These are phyloP conservation scores for Magallana ariakensis DNA, from an alignment of 1,140 invertebrate genomes.

Conservation along the genomic window DNA sequence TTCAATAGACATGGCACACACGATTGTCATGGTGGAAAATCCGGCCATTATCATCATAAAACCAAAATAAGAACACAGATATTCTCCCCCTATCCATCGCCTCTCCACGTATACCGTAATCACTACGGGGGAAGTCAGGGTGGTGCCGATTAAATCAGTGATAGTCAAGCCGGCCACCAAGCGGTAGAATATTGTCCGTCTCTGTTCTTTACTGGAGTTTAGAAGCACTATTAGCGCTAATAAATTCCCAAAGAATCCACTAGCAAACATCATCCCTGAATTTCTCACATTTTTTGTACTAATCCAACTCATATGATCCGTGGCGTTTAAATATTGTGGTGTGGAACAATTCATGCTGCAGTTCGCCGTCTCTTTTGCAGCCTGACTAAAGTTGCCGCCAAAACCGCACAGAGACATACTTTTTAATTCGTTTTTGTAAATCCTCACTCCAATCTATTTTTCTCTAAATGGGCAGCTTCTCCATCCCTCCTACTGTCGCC, in stretches of 20 bases:
- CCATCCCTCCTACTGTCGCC: slow-evolving; percentile 9
- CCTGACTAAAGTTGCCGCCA: neutral
- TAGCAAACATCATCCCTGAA: slow-evolving; percentile 70
- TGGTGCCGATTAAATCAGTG: slow-evolving; percentile 72
- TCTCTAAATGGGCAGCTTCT: neutral
- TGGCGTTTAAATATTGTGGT: neutral
- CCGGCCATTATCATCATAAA: slow-evolving; percentile 79
- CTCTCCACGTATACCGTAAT: slow-evolving; percentile 71
- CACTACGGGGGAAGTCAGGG: slow-evolving; percentile 71
- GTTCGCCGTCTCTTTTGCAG: neutral
- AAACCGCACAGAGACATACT: neutral
- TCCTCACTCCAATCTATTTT: neutral
- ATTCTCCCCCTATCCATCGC: slow-evolving; percentile 66
- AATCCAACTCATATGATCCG: neutral
- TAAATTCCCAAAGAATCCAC: slow-evolving; percentile 72
- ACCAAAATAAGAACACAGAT: slow-evolving; percentile 77
- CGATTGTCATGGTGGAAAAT: slow-evolving; percentile 77
- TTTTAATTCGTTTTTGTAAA: neutral
- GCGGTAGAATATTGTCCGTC: slow-evolving; percentile 72
- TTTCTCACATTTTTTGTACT: slow-evolving; percentile 57
- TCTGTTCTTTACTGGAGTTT: slow-evolving; percentile 62
- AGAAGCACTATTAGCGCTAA: slow-evolving; percentile 70
- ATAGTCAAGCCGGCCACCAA: slow-evolving; percentile 71
- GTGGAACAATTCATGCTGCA: slow-evolving; percentile 15
- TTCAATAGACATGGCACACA: slow-evolving; percentile 79